A percentile compares a stretch with the other conserved stretches of the same genome.
phyloP scores from a whole-genome alignment of 2,888 invertebrate genomes.

The Agrochola circellaris region DNA sequence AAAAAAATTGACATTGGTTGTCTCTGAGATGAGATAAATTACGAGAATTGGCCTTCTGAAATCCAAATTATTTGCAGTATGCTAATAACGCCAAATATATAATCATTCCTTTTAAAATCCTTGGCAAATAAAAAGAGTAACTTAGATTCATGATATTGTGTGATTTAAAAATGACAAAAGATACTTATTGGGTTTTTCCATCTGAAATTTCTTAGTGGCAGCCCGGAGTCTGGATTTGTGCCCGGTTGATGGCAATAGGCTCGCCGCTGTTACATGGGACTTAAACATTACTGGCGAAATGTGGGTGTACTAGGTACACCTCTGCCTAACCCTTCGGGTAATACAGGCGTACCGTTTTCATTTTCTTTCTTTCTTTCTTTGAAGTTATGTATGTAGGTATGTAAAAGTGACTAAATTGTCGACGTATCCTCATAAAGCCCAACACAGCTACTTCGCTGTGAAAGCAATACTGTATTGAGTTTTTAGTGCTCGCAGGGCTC shows the following conservation, averaged over 20 bases:
- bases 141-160: neutral
- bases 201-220: no score
- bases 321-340: no score
- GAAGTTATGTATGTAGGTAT: no score
- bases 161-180: neutral
- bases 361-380: no score
- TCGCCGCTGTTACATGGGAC: no score
- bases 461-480: constrained; percentile 91
- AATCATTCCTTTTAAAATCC: neutral
- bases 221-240: no score
- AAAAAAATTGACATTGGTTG: neutral
- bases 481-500: constrained; percentile 86
- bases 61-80: neutral
- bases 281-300: no score
- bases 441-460: constrained; percentile 84
- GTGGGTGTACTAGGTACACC: no score
- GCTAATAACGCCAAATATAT: neutral
- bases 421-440: constrained; percentile 73
- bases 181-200: no score
- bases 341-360: no score
- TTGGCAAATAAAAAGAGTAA: neutral
- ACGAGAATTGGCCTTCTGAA: neutral
- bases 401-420: neutral
- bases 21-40: neutral
- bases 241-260: no score